Evolutionary conservation across 2,797 vertebrate species (phyloP).

Genomic region (Allobates femoralis): DNA sequence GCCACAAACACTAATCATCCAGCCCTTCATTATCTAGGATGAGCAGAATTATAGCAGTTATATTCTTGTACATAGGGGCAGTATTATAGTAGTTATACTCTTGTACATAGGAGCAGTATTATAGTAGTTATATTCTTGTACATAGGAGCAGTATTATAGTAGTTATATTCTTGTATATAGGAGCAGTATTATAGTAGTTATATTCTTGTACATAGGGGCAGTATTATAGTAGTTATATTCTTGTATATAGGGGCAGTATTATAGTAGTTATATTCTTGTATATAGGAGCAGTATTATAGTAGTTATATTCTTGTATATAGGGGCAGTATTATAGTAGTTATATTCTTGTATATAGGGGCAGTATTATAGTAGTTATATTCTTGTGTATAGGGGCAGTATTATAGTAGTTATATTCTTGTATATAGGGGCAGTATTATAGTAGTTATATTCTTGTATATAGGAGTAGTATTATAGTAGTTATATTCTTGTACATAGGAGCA

Average conservation of each 20-base stretch:
- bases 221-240: conserved; percentile 10
- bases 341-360: no score
- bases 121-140: conserved; percentile 9
- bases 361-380: background rate
- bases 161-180: no score
- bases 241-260: background rate
- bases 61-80: no score
- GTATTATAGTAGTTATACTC: no score
- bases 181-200: background rate
- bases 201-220: conserved; percentile 3
- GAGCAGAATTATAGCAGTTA: no score
- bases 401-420: no score
- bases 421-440: no score
- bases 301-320: conserved; percentile 4
- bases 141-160: background rate
- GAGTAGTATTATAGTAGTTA: background rate
- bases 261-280: conserved; percentile 19
- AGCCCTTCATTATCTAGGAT: no score
- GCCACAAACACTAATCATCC: no score
- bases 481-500: no score
- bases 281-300: background rate
- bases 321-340: background rate
- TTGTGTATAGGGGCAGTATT: background rate
- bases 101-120: background rate
- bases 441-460: conserved; percentile 8